Conservation (phyloP, 2,888 invertebrate species). For the Campoplex capitator region DNA sequence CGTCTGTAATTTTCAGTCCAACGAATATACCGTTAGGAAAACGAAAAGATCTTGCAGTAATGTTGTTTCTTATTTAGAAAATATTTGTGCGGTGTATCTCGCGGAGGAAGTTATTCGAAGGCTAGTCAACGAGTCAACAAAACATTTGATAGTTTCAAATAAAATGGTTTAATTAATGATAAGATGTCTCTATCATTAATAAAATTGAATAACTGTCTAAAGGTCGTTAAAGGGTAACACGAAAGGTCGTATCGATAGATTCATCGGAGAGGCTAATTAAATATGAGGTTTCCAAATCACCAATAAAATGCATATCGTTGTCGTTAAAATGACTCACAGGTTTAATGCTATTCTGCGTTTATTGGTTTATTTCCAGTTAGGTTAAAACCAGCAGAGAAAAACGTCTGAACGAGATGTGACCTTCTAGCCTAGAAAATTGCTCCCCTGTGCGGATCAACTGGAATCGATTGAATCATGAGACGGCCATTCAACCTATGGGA, state of each 20-base stretch:
- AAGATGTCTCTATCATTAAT: not conserved
- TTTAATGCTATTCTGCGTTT: not conserved
- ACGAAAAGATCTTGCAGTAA: not conserved
- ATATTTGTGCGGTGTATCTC: not conserved
- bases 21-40: not conserved
- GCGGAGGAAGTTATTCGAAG: not conserved
- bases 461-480: not conserved
- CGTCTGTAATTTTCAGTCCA: not conserved
- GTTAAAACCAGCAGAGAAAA: not conserved
- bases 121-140: not conserved
- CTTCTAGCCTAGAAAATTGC: not conserved
- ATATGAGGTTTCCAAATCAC: not conserved
- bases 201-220: not conserved
- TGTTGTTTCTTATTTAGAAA: not conserved
- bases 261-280: not conserved
- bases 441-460: not conserved
- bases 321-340: not conserved
- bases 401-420: not conserved
- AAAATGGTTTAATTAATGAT: not conserved
- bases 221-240: not conserved
- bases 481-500: not conserved
- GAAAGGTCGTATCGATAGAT: not conserved
- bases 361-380: not conserved
- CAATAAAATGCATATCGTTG: not conserved
- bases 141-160: not conserved